A percentile compares a stretch with the other conserved stretches of the same genome.
Conservation (phyloP, 2,888 invertebrate genomes). For the Chaetogeoica ovagalla region DNA sequence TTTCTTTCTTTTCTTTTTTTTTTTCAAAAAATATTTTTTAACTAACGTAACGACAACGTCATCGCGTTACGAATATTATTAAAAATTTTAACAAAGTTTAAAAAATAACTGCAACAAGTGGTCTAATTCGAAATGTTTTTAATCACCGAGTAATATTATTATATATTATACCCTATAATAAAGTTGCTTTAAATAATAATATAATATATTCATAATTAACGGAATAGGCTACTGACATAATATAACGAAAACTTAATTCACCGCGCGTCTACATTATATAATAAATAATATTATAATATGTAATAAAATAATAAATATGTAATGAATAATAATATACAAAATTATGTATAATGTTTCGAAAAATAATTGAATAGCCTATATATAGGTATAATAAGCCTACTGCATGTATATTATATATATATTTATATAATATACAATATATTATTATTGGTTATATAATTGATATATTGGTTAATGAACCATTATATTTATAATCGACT, state of each 20-base stretch:
- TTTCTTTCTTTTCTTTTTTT: conserved; percentile 6
- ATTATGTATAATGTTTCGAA: no score
- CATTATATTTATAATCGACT: conserved; percentile 18
- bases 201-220: no score
- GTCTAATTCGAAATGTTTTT: neutral
- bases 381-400: no score
- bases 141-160: neutral
- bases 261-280: neutral
- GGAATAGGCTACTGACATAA: no score
- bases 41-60: neutral
- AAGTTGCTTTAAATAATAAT: no score
- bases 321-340: no score
- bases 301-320: neutral
- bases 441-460: no score
- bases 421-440: neutral
- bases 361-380: no score
- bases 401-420: neutral
- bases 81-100: no score
- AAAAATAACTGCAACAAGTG: neutral
- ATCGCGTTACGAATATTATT: neutral
- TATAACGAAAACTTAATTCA: no score
- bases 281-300: no score
- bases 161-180: neutral
- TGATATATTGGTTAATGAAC: neutral
- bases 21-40: neutral